These are phyloP conservation scores for Nomada ferruginata DNA, from an alignment of 2,888 invertebrate species.

Conservation along the genomic window DNA sequence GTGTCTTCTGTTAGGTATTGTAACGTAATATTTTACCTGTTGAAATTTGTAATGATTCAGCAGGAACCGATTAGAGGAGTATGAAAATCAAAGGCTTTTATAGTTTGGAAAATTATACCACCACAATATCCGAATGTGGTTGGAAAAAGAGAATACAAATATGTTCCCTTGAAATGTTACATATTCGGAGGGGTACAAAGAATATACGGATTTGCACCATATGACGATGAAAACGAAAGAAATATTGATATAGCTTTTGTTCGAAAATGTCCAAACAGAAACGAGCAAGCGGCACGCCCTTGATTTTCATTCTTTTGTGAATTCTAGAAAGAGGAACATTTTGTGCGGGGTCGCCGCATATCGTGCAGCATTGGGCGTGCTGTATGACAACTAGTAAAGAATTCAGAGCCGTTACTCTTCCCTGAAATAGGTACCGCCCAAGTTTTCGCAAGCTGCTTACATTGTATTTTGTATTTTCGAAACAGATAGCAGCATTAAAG, in stretches of 20 bases:
- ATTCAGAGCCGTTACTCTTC: not conserved
- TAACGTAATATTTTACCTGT: no score
- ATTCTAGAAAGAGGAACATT: constrained; percentile 31
- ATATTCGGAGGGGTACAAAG: constrained; percentile 11
- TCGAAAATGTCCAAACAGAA: constrained; percentile 67
- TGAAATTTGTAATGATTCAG: no score
- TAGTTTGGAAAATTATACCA: no score
- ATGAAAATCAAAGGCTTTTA: no score
- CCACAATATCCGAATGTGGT: not conserved
- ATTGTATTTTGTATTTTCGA: no score
- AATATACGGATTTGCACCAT: constrained; percentile 21
- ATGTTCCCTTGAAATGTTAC: not conserved
- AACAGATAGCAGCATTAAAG: no score
- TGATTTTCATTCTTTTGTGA: constrained; percentile 35
- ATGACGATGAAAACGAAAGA: constrained; percentile 69
- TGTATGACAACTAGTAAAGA: not conserved
- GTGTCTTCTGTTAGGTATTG: no score
- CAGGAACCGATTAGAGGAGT: no score
- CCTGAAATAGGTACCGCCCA: not conserved
- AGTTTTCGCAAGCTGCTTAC: not conserved
- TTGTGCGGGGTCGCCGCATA: constrained; percentile 22
- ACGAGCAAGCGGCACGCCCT: constrained; percentile 61
- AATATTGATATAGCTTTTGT: constrained; percentile 74
- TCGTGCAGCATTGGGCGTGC: constrained; percentile 1
- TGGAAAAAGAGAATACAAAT: not conserved